Evolutionary conservation across 2,113 vertebrate genomes (phyloP).

Genomic region (Crotalus helleri): DNA sequence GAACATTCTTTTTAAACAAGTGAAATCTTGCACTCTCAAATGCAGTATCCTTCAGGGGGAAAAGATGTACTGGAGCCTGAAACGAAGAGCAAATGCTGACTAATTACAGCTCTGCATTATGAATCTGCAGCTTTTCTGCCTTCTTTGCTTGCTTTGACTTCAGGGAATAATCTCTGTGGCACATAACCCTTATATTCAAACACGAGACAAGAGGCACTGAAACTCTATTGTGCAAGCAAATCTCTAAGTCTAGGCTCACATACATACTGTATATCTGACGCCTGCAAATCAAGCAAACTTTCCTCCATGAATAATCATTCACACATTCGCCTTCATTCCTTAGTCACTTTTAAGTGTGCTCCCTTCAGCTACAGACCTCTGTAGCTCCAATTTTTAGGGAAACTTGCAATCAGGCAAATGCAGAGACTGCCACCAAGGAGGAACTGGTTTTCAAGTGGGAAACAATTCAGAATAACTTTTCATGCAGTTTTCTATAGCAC

Average conservation of each 20-base stretch:
- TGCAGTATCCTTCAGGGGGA: not conserved
- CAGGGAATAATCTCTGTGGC: not conserved
- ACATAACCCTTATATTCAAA: not conserved
- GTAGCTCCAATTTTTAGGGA: not conserved
- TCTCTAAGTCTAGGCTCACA: not conserved
- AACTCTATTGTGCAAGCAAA: not conserved
- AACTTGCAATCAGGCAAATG: not conserved
- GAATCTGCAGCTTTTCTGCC: not conserved
- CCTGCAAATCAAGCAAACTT: not conserved
- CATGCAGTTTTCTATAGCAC: not conserved
- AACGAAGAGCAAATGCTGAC: not conserved
- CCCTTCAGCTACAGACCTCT: not conserved
- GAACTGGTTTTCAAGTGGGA: not conserved
- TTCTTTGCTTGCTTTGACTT: not conserved
- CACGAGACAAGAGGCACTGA: not conserved
- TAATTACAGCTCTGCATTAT: not conserved
- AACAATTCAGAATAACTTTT: not conserved
- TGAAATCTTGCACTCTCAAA: not conserved
- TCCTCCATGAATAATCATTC: not conserved
- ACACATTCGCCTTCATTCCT: not conserved
- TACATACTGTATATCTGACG: not conserved
- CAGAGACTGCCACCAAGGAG: not conserved
- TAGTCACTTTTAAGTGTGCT: not conserved
- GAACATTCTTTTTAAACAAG: not conserved
- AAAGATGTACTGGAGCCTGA: not conserved